Percentiles rank a stretch among this genome's conserved stretches.
Conservation (phyloP, 2,888 invertebrate genomes). For the Perizoma flavofasciatum region DNA sequence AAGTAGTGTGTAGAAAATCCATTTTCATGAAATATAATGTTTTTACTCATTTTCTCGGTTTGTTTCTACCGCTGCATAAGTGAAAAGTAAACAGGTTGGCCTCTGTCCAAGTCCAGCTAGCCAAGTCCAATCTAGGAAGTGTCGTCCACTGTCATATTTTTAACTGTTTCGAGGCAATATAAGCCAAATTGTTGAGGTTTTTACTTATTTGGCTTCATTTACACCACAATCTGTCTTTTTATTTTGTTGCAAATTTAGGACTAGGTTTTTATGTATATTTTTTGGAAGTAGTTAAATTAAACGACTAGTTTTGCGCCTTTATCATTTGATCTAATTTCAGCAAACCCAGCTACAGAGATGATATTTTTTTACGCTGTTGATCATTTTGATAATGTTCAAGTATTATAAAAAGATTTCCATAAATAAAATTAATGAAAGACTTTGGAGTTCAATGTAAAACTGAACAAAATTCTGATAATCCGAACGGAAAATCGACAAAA, state of each 20-base stretch:
- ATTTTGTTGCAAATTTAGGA: background rate
- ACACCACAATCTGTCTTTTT: conserved; percentile 11
- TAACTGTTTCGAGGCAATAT: conserved; percentile 20
- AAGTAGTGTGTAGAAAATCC: background rate
- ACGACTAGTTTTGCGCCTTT: too few species aligned
- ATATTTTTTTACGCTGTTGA: too few species aligned
- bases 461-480: too few species aligned
- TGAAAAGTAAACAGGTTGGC: conserved; percentile 39
- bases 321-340: too few species aligned
- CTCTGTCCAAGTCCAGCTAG: conserved; percentile 32
- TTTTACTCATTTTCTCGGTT: conserved; percentile 25
- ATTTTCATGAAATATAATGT: conserved; percentile 2
- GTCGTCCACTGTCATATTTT: conserved; percentile 31
- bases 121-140: conserved; percentile 36
- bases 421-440: too few species aligned
- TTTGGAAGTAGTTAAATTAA: too few species aligned
- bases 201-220: conserved; percentile 23
- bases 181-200: conserved; percentile 26
- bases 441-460: too few species aligned
- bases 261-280: background rate
- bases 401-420: too few species aligned
- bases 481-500: too few species aligned
- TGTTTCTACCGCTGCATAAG: conserved; percentile 36
- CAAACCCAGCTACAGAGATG: too few species aligned
- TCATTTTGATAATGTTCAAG: too few species aligned